Conservation (phyloP, 2,113 vertebrate genomes). For the Cyprinus carpio region DNA sequence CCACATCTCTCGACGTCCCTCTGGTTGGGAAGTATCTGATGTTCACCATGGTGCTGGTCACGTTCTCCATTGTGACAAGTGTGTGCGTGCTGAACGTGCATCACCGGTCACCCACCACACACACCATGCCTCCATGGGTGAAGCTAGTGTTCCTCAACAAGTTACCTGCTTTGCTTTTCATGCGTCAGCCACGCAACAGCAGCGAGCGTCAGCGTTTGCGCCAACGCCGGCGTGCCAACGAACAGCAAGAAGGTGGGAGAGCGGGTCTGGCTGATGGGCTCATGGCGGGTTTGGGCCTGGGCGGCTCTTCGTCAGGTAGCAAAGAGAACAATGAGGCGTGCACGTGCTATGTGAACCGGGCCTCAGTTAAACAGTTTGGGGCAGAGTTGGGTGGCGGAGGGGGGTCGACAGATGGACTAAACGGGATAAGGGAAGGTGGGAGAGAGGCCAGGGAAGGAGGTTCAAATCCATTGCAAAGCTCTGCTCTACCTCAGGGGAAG, state of each 20-base stretch:
- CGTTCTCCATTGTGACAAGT: slow-evolving; percentile 94
- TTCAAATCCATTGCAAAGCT: slow-evolving; percentile 42
- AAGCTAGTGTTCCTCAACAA: slow-evolving; percentile 89
- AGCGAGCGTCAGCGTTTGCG: slow-evolving; percentile 89
- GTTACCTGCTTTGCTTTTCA: slow-evolving; percentile 89
- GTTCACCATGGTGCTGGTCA: slow-evolving; percentile 98
- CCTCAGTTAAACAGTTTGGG: slow-evolving; percentile 79
- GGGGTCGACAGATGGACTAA: slow-evolving; percentile 74
- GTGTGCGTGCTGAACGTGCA: slow-evolving; percentile 96
- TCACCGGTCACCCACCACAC: slow-evolving; percentile 93
- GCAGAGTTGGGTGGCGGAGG: slow-evolving; percentile 63
- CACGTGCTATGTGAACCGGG: slow-evolving; percentile 86
- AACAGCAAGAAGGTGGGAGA: slow-evolving; percentile 66
- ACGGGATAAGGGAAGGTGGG: slow-evolving; percentile 76
- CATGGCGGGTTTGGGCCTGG: slow-evolving; percentile 69
- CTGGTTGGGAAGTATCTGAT: slow-evolving; percentile 96
- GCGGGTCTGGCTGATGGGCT: slow-evolving; percentile 65
- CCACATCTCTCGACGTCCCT: slow-evolving; percentile 91
- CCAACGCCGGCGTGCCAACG: slow-evolving; percentile 68
- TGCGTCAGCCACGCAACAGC: slow-evolving; percentile 89
- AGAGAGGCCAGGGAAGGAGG: slow-evolving; percentile 62
- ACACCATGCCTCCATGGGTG: slow-evolving; percentile 97
- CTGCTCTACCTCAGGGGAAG: slow-evolving; percentile 63
- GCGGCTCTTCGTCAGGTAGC: slow-evolving; percentile 63
- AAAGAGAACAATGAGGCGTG: slow-evolving; percentile 70